These are phyloP conservation scores for Baccha elongata DNA, from an alignment of 2,888 invertebrate species.

Conservation along the genomic window DNA sequence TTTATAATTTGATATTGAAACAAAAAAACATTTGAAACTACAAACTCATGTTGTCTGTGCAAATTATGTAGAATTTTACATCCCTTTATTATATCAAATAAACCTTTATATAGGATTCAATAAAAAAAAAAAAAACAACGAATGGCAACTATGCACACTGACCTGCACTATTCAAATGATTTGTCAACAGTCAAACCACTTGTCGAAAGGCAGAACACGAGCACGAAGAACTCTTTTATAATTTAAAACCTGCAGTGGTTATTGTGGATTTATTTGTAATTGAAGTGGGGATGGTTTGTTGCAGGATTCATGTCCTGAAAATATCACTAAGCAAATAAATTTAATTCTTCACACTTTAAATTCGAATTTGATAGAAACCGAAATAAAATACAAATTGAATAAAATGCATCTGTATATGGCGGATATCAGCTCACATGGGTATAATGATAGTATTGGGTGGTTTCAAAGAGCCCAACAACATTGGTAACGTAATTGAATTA, in stretches of 20 bases:
- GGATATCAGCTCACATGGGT: background rate
- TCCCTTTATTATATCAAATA: too few relatives aligned
- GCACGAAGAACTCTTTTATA: background rate
- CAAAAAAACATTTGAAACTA: too few relatives aligned
- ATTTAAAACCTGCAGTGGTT: constrained; percentile 8
- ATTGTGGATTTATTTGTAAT: background rate
- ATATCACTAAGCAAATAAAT: background rate
- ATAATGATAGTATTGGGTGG: constrained; percentile 3
- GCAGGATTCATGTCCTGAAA: background rate
- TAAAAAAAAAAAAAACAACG: too few relatives aligned
- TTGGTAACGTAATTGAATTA: background rate
- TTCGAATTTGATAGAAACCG: background rate
- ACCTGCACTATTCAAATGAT: background rate
- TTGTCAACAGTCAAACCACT: background rate
- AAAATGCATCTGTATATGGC: constrained; percentile 6
- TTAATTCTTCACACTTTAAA: background rate
- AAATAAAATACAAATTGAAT: background rate
- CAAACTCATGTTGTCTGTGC: too few relatives aligned
- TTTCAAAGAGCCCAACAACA: background rate
- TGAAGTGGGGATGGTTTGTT: background rate
- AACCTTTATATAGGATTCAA: too few relatives aligned
- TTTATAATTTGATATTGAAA: too few relatives aligned
- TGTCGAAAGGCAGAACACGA: background rate
- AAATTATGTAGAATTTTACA: too few relatives aligned
- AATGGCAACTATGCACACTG: background rate